Evolutionary conservation across 2,797 vertebrate genomes (phyloP).

Genomic region (Glyptemys insculpta): DNA sequence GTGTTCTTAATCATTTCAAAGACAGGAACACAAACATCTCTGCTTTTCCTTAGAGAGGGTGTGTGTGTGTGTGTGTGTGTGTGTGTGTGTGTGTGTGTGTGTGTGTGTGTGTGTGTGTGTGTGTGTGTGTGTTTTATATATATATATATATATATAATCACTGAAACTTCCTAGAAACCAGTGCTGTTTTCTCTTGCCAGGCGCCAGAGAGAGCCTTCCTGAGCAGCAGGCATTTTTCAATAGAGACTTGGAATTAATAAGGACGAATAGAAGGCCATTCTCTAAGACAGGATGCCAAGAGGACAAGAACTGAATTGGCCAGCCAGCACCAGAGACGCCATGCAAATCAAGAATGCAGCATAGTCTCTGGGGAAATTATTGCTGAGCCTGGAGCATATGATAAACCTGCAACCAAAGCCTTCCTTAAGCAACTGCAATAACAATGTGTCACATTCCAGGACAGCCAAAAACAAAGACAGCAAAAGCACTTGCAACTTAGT

Average conservation of each 20-base stretch:
- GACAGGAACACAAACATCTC: slow-evolving; percentile 77
- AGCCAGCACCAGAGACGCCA: slow-evolving; percentile 80
- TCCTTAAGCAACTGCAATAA: slow-evolving; percentile 77
- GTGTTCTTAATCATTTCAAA: slow-evolving; percentile 58
- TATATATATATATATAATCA: background rate
- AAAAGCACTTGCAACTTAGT: slow-evolving; percentile 55
- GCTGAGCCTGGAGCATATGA: slow-evolving; percentile 78
- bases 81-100: no score
- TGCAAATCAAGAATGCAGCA: slow-evolving; percentile 76
- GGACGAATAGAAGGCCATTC: slow-evolving; percentile 79
- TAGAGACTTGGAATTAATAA: slow-evolving; percentile 63
- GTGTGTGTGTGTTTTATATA: no score
- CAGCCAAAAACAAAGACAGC: slow-evolving; percentile 78
- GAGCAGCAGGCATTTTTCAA: slow-evolving; percentile 77
- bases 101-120: no score
- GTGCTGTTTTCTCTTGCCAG: slow-evolving; percentile 81
- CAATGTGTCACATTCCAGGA: slow-evolving; percentile 83
- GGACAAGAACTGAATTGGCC: slow-evolving; percentile 77
- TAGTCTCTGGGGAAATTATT: slow-evolving; percentile 81
- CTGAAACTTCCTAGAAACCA: slow-evolving; percentile 78
- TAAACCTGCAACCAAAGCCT: slow-evolving; percentile 79
- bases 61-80: background rate
- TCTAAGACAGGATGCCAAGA: slow-evolving; percentile 83
- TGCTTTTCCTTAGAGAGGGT: slow-evolving; percentile 71
- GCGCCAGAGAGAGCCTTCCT: slow-evolving; percentile 79